Percentiles rank a stretch among this genome's conserved stretches.
Conservation (phyloP, 2,888 invertebrate species). For the Orgyia antiqua region DNA sequence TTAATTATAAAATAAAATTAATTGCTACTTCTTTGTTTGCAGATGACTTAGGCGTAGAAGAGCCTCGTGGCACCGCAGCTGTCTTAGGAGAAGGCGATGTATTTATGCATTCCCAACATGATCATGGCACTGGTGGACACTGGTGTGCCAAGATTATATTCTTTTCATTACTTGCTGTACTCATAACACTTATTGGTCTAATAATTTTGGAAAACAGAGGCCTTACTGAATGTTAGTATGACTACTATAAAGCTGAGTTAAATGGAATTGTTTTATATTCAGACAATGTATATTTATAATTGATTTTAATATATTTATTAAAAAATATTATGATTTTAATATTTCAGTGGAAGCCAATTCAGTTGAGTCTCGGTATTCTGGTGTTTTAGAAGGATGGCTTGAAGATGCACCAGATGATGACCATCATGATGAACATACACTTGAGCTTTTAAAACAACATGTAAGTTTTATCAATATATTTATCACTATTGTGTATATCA, state of each 20-base stretch:
- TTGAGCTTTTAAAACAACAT: constrained; percentile 64
- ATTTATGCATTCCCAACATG: constrained; percentile 87
- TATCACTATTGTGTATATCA: too few relatives aligned
- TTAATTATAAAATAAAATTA: too few relatives aligned
- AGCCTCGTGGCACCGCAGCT: constrained; percentile 68
- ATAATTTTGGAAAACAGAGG: constrained; percentile 90
- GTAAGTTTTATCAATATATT: too few relatives aligned
- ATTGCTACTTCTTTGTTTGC: too few relatives aligned
- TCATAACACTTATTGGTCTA: constrained; percentile 85
- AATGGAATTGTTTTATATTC: not conserved
- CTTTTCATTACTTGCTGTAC: constrained; percentile 84
- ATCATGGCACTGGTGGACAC: constrained; percentile 87
- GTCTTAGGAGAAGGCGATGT: constrained; percentile 81
- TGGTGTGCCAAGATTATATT: constrained; percentile 91
- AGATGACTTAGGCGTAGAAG: constrained; percentile 70
- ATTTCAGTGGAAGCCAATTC: constrained; percentile 65
- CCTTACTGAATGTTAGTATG: constrained; percentile 84
- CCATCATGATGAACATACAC: constrained; percentile 73
- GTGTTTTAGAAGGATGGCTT: constrained; percentile 88
- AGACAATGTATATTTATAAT: not conserved
- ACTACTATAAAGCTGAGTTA: not conserved
- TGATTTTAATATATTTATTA: not conserved
- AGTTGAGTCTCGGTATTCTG: constrained; percentile 84
- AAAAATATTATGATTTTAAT: not conserved
- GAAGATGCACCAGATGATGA: constrained; percentile 78